phyloP scores from a whole-genome alignment of 2,888 invertebrate species.

The Spilosoma lubricipeda region DNA sequence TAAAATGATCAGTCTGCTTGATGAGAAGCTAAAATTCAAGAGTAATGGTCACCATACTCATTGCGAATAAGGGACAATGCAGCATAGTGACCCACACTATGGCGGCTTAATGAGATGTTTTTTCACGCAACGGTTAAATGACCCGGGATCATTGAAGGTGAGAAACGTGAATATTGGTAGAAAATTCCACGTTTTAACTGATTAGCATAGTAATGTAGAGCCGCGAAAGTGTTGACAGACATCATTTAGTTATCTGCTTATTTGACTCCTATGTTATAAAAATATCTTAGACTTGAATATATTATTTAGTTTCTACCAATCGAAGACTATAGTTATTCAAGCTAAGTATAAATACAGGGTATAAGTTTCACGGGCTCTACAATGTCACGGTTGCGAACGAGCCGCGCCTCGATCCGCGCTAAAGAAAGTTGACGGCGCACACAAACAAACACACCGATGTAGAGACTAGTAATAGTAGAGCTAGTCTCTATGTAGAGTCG shows the following conservation, averaged over 20 bases:
- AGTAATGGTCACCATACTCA: too few relatives aligned
- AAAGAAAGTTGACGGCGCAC: slow-evolving; percentile 61
- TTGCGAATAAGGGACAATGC: too few relatives aligned
- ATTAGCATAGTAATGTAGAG: too few relatives aligned
- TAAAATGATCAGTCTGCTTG: too few relatives aligned
- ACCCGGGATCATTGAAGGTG: too few relatives aligned
- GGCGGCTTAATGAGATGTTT: too few relatives aligned
- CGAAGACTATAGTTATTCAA: slow-evolving; percentile 10
- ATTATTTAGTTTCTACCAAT: not conserved
- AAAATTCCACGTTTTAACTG: too few relatives aligned
- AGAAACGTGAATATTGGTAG: too few relatives aligned
- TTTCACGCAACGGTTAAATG: too few relatives aligned
- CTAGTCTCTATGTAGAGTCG: slow-evolving; percentile 24
- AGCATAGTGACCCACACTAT: too few relatives aligned
- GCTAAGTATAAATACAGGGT: slow-evolving; percentile 16
- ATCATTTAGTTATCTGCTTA: not conserved
- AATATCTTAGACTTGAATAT: not conserved
- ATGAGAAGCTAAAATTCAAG: too few relatives aligned
- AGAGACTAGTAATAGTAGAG: slow-evolving; percentile 8
- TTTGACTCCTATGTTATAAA: not conserved
- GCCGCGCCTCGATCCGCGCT: slow-evolving; percentile 51
- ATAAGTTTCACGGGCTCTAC: slow-evolving; percentile 51
- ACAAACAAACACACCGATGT: slow-evolving; percentile 26
- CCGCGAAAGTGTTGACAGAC: too few relatives aligned
- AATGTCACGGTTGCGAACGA: slow-evolving; percentile 55